Evolutionary conservation across 1,140 invertebrate genomes (phyloP), one percentile per base, ranked within the genome.

Genomic region (Megalopta genalis): DNA sequence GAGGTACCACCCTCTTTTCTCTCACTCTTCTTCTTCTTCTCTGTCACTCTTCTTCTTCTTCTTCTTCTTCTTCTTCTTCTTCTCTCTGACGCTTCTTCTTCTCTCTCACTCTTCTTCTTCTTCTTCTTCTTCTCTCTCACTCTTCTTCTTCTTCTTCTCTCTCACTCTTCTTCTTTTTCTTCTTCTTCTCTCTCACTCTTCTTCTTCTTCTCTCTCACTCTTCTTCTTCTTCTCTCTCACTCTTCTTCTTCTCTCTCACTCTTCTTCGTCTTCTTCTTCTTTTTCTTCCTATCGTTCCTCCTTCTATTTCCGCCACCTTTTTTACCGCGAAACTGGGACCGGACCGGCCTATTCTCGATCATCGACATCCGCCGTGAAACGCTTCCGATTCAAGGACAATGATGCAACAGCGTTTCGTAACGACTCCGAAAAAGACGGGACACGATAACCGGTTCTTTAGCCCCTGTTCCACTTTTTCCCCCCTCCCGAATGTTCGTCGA

Each of bases 1-100:
- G 96, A 97, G 94, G 96, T 96, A 91, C 23, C 7, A 49, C 23
- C 60, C 14, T 0, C 4, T 1, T 21, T 16, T 21, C 23, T 4
- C 6, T 54, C 21, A 6, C 21, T 1, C 14, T 18, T 21, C 18
- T 18, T 5, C 27, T 49, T 2, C n/a, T n/a, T n/a, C n/a, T n/a
- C n/a, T n/a, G n/a, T n/a, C n/a, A n/a, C n/a, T n/a, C n/a, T n/a
- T n/a, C n/a, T n/a, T n/a, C n/a, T n/a, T n/a, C n/a, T n/a, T n/a
- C n/a, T n/a, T n/a, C n/a, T n/a, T n/a, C n/a, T n/a, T n/a, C n/a
- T n/a, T n/a, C n/a, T n/a, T n/a, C n/a, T n/a, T n/a, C n/a, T n/a
- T n/a, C n/a, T n/a, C n/a, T n/a, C n/a, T n/a, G n/a, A n/a, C n/a
- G n/a, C n/a, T n/a, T n/a, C n/a, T n/a, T n/a, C n/a, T n/a, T n/a